Evolutionary conservation across 2,888 invertebrate genomes (phyloP), one percentile per base, ranked within the genome.

Genomic region (Panzeria rudis): DNA sequence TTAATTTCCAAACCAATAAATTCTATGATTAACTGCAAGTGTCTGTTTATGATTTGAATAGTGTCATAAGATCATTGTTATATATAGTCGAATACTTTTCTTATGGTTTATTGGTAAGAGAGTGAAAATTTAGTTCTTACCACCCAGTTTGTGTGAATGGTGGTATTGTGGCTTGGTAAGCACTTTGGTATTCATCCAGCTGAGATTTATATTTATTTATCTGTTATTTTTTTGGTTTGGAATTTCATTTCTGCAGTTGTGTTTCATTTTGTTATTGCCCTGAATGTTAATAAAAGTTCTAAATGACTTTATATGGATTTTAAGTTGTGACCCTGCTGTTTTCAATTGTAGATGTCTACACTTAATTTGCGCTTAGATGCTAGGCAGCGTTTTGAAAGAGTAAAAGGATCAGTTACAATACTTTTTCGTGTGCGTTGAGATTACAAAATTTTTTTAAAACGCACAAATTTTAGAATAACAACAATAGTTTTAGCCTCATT

Each of bases 11-110:
- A 73, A n/a, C 59, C 66, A 56, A 77, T 73, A 81, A 81, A 85
- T 78, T 73, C 61, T 15, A 69, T 82, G 85, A 85, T 85, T 82
- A 85, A 85, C 78, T 82, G 73, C 82, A 82, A 81, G 73, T 82
- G 75, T 59, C 82, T 85, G 85, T 59, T 85, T 59, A 78, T 62
- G 85, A 85, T 76, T 84, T 84, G 52, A 80, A 84, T 76, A 61
- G 64, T 73, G 76, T 76, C 76, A 82, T 69, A 64, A 69, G 61
- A 75, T 81, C 44, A 52, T 75, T 81, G 50, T 68, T 52, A 4
- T 52, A 41, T 61, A 71, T 20, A 71, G 41, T 78, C 20, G 52
- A 61, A 29, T 25, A 59, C 17, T 59, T 32, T 64, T 69, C 9
- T 75, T 75, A 41, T 29, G 8, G 5, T 61, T 47, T 64, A 69